Evolutionary conservation across 2,113 vertebrate species (phyloP).

Genomic region (Passer montanus): DNA sequence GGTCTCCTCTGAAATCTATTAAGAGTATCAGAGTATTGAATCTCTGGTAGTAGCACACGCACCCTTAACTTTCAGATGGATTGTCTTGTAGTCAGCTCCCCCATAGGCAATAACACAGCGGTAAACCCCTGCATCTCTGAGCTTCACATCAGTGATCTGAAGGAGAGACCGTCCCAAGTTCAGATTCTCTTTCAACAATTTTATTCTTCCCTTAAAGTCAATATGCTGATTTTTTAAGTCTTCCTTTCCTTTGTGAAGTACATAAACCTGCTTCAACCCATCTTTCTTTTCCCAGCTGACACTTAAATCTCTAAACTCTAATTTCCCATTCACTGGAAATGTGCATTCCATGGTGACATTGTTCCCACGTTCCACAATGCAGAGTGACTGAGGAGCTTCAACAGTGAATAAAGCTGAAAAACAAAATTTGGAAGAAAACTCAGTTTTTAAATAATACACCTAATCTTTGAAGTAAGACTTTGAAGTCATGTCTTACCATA

Average conservation of each 20-base stretch:
- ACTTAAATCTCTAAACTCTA: slow-evolving; percentile 56
- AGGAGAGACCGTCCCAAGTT: slow-evolving; percentile 75
- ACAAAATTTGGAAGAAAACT: not conserved
- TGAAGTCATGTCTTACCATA: not conserved
- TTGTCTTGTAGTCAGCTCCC: slow-evolving; percentile 84
- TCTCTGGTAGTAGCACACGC: not conserved
- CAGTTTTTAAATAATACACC: not conserved
- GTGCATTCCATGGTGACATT: slow-evolving; percentile 84
- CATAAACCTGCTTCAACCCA: slow-evolving; percentile 68
- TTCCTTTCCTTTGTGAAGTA: slow-evolving; percentile 66
- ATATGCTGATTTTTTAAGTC: slow-evolving; percentile 40
- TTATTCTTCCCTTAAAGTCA: slow-evolving; percentile 72
- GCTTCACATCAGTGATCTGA: slow-evolving; percentile 76
- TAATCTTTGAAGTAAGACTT: not conserved
- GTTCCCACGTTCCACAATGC: slow-evolving; percentile 71
- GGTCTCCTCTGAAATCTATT: not conserved
- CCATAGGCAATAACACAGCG: slow-evolving; percentile 77
- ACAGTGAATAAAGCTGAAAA: slow-evolving; percentile 84
- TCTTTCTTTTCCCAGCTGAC: slow-evolving; percentile 81
- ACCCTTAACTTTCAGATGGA: slow-evolving; percentile 84
- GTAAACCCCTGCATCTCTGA: slow-evolving; percentile 85
- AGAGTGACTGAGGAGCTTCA: slow-evolving; percentile 64
- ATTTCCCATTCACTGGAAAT: slow-evolving; percentile 73
- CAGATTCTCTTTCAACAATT: slow-evolving; percentile 77
- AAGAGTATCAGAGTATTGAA: not conserved